Evolutionary conservation across 2,888 invertebrate genomes (phyloP).

Genomic region (Leptopilina syphax): DNA sequence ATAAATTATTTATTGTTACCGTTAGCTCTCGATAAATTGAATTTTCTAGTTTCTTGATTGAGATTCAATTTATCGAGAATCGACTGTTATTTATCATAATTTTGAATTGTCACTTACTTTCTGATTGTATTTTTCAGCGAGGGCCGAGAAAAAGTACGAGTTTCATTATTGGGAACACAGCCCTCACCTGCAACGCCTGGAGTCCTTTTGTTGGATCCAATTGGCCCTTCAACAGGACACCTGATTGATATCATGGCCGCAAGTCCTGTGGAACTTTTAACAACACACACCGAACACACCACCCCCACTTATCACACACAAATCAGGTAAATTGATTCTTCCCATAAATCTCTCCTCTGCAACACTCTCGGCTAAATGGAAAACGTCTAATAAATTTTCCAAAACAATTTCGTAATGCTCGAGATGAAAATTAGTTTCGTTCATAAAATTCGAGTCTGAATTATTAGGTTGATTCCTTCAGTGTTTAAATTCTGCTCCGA

Average conservation of each 20-base stretch:
- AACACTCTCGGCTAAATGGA: too few relatives aligned
- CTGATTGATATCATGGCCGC: conserved; percentile 70
- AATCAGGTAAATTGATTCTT: conserved; percentile 67
- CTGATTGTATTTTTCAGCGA: conserved; percentile 67
- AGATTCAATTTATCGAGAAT: too few relatives aligned
- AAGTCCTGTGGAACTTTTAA: conserved; percentile 72
- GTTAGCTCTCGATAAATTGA: too few relatives aligned
- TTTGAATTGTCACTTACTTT: neutral
- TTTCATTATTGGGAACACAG: conserved; percentile 72
- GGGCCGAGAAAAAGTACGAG: conserved; percentile 75
- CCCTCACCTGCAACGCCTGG: conserved; percentile 75
- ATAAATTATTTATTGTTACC: too few relatives aligned
- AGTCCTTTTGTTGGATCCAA: conserved; percentile 73
- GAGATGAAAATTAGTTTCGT: too few relatives aligned
- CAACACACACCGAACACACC: conserved; percentile 75
- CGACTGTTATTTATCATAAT: too few relatives aligned
- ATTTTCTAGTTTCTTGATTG: too few relatives aligned
- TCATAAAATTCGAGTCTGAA: too few relatives aligned
- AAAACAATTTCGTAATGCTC: too few relatives aligned
- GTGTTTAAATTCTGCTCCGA: too few relatives aligned
- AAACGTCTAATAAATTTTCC: too few relatives aligned
- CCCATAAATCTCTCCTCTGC: neutral
- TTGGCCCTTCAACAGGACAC: conserved; percentile 66
- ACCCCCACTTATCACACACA: conserved; percentile 74
- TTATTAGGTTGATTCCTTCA: too few relatives aligned